These are phyloP conservation scores for Pomacea canaliculata DNA, from an alignment of 2,888 invertebrate genomes.

Conservation along the genomic window DNA sequence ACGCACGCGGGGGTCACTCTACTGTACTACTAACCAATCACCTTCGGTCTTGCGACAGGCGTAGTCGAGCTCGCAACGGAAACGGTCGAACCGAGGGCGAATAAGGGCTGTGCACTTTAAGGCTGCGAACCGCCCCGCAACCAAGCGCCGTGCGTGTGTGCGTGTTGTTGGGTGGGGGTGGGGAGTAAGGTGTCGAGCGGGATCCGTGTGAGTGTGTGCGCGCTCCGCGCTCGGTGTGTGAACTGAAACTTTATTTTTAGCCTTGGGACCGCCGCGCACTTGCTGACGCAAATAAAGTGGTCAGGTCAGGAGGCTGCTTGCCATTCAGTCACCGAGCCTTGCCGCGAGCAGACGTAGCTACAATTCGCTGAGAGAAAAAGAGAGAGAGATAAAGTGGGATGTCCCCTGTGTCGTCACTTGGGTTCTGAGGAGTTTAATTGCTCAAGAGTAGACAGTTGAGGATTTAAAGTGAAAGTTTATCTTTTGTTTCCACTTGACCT, in stretches of 20 bases:
- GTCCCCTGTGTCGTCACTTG: too few relatives aligned
- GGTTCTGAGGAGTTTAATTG: neutral
- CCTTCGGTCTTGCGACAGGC: neutral
- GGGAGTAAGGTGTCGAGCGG: too few relatives aligned
- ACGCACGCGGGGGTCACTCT: constrained; percentile 14
- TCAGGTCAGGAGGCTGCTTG: constrained; percentile 4
- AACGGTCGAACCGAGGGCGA: constrained; percentile 4
- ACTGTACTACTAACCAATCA: constrained; percentile 21
- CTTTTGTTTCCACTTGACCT: too few relatives aligned
- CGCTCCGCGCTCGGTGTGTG: constrained; percentile 4
- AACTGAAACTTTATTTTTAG: constrained; percentile 19
- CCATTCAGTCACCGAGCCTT: constrained; percentile 8
- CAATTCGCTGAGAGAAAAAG: too few relatives aligned
- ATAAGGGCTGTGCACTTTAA: constrained; percentile 20
- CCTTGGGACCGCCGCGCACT: constrained; percentile 15
- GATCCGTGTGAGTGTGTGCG: too few relatives aligned
- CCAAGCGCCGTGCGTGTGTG: too few relatives aligned
- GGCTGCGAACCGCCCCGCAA: neutral
- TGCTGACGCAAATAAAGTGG: constrained; percentile 25
- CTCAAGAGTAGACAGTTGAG: too few relatives aligned
- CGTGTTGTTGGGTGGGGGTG: too few relatives aligned
- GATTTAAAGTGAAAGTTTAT: too few relatives aligned
- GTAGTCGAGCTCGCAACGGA: constrained; percentile 2
- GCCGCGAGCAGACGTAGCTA: neutral
- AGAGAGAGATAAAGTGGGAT: too few relatives aligned